phyloP scores from a whole-genome alignment of 64 coral and sea anemone genomes.

The Stylophora pistillata region DNA sequence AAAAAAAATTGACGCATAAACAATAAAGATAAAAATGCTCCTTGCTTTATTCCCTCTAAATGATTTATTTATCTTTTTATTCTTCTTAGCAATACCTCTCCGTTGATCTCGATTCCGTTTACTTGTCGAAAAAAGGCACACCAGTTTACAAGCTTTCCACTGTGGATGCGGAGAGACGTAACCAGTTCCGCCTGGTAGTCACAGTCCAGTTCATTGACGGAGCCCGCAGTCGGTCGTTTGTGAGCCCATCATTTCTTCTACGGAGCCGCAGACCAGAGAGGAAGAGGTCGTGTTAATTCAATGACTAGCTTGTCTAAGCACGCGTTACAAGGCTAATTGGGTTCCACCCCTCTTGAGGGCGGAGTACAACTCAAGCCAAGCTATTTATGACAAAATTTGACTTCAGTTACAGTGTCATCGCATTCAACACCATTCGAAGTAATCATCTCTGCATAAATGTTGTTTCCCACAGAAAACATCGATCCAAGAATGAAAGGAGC shows the following conservation, averaged over 20 bases:
- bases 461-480: no score
- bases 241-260: slow-evolving; percentile 66
- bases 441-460: no score
- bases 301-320: no score
- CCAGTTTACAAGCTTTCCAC: slow-evolving; percentile 90
- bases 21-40: background rate
- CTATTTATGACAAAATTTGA: background rate
- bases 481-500: no score
- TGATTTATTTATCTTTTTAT: no score
- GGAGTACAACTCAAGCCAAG: background rate
- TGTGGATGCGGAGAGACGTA: slow-evolving; percentile 79
- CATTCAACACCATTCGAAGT: no score
- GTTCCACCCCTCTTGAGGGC: background rate
- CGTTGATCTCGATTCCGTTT: slow-evolving; percentile 82
- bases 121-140: slow-evolving; percentile 53
- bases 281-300: slow-evolving; percentile 1
- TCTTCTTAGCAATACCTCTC: slow-evolving; percentile 53
- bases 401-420: no score
- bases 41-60: background rate
- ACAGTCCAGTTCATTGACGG: slow-evolving; percentile 75
- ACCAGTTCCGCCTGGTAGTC: slow-evolving; percentile 75
- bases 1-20: background rate
- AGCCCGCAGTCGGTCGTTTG: slow-evolving; percentile 59
- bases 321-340: background rate
- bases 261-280: slow-evolving; percentile 61